Evolutionary conservation across 2,113 vertebrate genomes (phyloP), one percentile per base, ranked within the genome.

Genomic region (Rhabdornis inornatus): DNA sequence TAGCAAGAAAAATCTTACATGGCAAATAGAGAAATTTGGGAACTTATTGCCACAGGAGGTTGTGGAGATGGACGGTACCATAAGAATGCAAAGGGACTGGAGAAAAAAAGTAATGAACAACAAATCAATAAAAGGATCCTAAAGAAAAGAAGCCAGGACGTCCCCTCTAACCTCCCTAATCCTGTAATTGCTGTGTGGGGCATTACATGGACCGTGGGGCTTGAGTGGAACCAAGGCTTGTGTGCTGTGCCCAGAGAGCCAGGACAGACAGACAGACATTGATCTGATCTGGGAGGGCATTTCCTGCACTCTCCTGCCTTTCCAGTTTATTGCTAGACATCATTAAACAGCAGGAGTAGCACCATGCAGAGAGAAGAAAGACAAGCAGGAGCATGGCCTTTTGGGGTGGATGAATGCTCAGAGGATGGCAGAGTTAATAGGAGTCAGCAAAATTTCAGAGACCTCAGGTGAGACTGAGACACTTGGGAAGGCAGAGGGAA

Each of bases 171-270:
- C 21, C 27, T 49, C 28, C 25, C n/a, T n/a, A 45, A 31, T 39
- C 35, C 42, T 66, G 47, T 28, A 42, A 1, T 15, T 55, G 20
- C 70, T 70, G 15, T 40, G 31, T 40, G 9, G 10, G 17, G 13
- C n/a, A 42, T 53, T 14, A 8, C 1, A 18, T 4, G 1, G 37
- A 42, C 37, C 23, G 39, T 0, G 3, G 19, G 35, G 49, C 13
- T 37, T 33, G 30, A 6, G 21, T 20, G n/a, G 22, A 23, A 78
- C 18, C 60, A 78, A 53, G n/a, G 23, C 30, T 83, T 78, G 9
- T 65, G 64, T 60, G 57, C 15, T 71, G 9, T 60, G 7, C 19
- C 7, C 60, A 78, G 18, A 66, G 6, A n/a, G 6, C 17, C 52
- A 42, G 71, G 33, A 60, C 31, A n/a, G 6, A 49, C 0, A 7